Base-by-base conservation (phyloP, 2,888 invertebrate genomes). In the Allygus modestus region DNA sequence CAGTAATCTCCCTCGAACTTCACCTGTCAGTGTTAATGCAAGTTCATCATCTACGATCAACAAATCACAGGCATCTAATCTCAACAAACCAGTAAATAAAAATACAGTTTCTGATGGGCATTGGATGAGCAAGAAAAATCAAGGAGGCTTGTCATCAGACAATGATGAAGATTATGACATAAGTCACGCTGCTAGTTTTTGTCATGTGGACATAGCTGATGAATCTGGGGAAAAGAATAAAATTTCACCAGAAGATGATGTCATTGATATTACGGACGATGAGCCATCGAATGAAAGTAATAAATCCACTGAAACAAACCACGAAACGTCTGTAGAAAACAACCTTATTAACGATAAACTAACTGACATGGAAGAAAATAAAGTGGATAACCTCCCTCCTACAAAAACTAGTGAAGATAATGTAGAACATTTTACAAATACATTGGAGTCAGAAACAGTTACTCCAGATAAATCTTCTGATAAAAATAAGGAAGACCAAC, bases 181-280 rank as follows among this genome's bases (percentile, higher is more conserved):
- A 12, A 82, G 89, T 65, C 88, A 88, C 15, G 79, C 83, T 31
- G 82, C 87, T 77, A 85, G 82, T 82, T 85, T 85, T 73, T 85
- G 85, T 77, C 84, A 82, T 51, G 84, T 85, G 11, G 84, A 84
- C 75, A 65, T 85, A 15, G 81, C 71, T 0, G 75, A 84, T 85
- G 85, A 85, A 23, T 37, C 73, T 9, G 82, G 58, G 0, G 12
- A 89, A 89, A 85, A 89, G 89, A 11, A 89, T 88, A n/a, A 89
- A 89, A 87, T 89, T 89, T 4, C 89, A 88, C 84, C 88, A 89
- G 81, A 87, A 84, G 58, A 79, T 26, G 73, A 81, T 65, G 85
- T 41, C n/a, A 89, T 89, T 85, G 91, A 91, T 87, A 90, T 90
- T 86, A 89, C 90, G 82, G 87, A 86, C 17, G 93, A 93, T 87